Conservation (phyloP, 1,140 invertebrate species). For the Drosophila mayri region DNA sequence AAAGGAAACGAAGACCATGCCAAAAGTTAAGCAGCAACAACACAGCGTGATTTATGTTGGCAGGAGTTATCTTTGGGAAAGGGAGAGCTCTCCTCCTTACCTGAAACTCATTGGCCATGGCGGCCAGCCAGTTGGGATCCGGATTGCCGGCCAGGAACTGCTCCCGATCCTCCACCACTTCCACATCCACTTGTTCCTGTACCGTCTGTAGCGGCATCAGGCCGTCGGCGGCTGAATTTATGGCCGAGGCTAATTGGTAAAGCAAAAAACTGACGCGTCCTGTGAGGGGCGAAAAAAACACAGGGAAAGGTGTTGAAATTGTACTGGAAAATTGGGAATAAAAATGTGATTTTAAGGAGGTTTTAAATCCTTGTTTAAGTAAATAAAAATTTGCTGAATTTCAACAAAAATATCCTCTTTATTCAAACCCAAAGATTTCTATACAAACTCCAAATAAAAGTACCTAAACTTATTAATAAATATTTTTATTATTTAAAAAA, state of each 20-base stretch:
- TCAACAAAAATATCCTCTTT: too few species aligned
- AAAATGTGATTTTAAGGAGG: too few species aligned
- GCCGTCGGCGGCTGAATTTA: constrained; percentile 66
- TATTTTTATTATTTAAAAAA: not conserved
- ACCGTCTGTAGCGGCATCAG: constrained; percentile 16
- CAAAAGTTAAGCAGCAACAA: constrained; percentile 54
- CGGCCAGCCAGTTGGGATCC: constrained; percentile 72
- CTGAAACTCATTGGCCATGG: constrained; percentile 78
- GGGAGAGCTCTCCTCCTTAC: constrained; percentile 40
- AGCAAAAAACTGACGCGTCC: constrained; percentile 70
- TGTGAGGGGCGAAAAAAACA: constrained; percentile 32
- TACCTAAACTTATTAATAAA: not conserved
- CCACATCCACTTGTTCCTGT: constrained; percentile 37
- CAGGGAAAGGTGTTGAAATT: constrained; percentile 43
- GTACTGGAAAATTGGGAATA: not conserved
- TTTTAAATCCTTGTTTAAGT: not conserved
- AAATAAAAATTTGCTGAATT: not conserved
- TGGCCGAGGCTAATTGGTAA: constrained; percentile 77
- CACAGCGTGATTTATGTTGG: constrained; percentile 73
- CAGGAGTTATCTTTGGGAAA: constrained; percentile 57
- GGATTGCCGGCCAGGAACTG: constrained; percentile 37
- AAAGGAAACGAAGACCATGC: constrained; percentile 24
- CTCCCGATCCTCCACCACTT: constrained; percentile 31
- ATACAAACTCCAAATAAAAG: not conserved
- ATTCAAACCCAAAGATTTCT: not conserved